Percentiles rank a stretch among this genome's conserved stretches.
Conservation (phyloP, 2,888 invertebrate genomes). For the Deilephila elpenor region DNA sequence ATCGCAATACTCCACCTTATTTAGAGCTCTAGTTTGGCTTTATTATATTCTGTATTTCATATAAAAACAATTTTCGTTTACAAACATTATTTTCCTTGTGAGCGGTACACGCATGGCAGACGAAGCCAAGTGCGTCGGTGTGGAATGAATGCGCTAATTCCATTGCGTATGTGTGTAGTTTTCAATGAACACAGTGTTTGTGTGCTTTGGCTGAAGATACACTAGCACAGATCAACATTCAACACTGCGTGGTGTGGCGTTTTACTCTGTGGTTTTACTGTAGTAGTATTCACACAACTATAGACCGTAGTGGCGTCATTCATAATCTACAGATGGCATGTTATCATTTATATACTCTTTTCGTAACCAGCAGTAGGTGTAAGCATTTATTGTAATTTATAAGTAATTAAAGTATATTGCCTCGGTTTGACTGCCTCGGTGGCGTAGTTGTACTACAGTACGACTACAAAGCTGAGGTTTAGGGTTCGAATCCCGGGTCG, state of each 20-base stretch:
- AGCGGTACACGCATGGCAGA: background rate
- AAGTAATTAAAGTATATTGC: too few species aligned
- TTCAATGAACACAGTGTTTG: background rate
- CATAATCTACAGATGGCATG: background rate
- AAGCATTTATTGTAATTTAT: too few species aligned
- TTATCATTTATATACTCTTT: background rate
- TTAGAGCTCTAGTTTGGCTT: too few species aligned
- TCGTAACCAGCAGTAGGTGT: too few species aligned
- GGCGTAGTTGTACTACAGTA: too few species aligned
- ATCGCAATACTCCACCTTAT: too few species aligned
- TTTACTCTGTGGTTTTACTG: too few species aligned
- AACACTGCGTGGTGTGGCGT: background rate
- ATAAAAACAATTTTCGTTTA: too few species aligned
- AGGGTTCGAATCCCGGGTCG: too few species aligned
- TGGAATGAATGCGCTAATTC: background rate
- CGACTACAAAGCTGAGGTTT: too few species aligned
- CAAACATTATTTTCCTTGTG: background rate
- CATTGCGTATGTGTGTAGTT: background rate
- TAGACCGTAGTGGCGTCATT: background rate
- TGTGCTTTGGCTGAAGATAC: background rate
- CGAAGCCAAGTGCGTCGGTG: background rate
- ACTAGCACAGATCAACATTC: background rate
- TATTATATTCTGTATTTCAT: too few species aligned
- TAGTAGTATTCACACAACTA: constrained; percentile 5
- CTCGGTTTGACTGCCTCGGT: too few species aligned